These are phyloP conservation scores for Parnassius smintheus DNA, from an alignment of 2,888 invertebrate genomes.

Conservation along the genomic window DNA sequence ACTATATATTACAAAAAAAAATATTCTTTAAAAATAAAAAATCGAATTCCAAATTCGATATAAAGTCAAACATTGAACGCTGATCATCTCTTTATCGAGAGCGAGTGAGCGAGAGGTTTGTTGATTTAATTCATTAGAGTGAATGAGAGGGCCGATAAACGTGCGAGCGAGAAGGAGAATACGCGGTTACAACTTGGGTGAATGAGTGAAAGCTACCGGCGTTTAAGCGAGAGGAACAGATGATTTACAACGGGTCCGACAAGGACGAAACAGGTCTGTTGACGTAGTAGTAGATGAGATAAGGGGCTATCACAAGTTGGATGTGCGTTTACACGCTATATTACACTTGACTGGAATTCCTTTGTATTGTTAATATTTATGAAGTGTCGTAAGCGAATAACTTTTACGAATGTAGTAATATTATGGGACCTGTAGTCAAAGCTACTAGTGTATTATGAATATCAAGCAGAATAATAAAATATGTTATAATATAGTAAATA, in stretches of 20 bases:
- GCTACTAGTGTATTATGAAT: no score
- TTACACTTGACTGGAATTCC: slow-evolving; percentile 48
- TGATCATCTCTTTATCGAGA: slow-evolving; percentile 63
- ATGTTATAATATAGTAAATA: no score
- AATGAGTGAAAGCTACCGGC: slow-evolving; percentile 54
- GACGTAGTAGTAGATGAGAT: slow-evolving; percentile 79
- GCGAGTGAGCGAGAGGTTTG: slow-evolving; percentile 75
- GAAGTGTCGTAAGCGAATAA: slow-evolving; percentile 1
- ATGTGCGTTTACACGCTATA: slow-evolving; percentile 54
- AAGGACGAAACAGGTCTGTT: slow-evolving; percentile 63
- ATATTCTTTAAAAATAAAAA: slow-evolving; percentile 33
- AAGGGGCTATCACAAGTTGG: slow-evolving; percentile 75
- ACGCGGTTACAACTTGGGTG: slow-evolving; percentile 57
- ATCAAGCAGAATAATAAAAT: no score
- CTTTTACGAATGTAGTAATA: slow-evolving; percentile 2
- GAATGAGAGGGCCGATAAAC: slow-evolving; percentile 54
- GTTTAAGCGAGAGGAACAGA: slow-evolving; percentile 47
- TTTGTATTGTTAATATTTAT: slow-evolving; percentile 29
- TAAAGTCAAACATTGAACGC: slow-evolving; percentile 66
- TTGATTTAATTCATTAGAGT: slow-evolving; percentile 56
- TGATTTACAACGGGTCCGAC: slow-evolving; percentile 42
- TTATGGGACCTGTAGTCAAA: no score
- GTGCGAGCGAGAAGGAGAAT: slow-evolving; percentile 45
- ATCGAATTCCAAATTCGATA: slow-evolving; percentile 64
- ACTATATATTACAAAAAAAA: no score